Conservation (phyloP, 1,140 invertebrate species). For the Apis dorsata region DNA sequence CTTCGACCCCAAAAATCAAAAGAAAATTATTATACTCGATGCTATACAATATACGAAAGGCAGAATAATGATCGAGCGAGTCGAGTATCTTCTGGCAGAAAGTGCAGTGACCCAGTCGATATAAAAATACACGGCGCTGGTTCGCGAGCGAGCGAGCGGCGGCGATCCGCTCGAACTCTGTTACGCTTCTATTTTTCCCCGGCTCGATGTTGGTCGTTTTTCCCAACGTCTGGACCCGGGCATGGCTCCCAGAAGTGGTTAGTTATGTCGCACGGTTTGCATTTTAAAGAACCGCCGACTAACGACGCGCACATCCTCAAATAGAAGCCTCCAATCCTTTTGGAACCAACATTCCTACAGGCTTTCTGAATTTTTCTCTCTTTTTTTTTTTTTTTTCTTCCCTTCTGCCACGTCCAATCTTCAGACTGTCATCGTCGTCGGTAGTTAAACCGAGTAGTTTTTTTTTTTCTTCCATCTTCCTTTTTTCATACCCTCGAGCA, state of each 20-base stretch:
- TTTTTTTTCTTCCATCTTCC: no score
- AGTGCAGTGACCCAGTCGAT: constrained; percentile 66
- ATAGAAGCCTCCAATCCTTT: constrained; percentile 42
- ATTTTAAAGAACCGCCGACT: constrained; percentile 68
- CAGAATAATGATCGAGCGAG: constrained; percentile 28
- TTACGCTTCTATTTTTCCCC: constrained; percentile 17
- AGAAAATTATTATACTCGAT: no score
- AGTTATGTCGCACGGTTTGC: constrained; percentile 71
- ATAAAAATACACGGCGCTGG: constrained; percentile 65
- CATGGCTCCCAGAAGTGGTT: constrained; percentile 62
- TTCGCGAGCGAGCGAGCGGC: constrained; percentile 2
- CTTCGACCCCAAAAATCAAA: no score
- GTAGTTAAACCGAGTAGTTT: background rate
- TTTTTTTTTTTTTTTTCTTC: no score
- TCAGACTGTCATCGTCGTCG: background rate
- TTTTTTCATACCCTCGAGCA: background rate
- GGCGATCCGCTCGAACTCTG: constrained; percentile 16
- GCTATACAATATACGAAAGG: constrained; percentile 43
- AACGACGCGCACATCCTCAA: constrained; percentile 66
- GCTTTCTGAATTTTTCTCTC: background rate
- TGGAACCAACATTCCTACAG: background rate
- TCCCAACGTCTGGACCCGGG: background rate
- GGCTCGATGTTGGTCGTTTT: background rate
- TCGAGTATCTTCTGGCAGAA: constrained; percentile 32
- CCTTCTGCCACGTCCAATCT: background rate